Percentiles rank a stretch among this genome's conserved stretches.
phyloP scores from a whole-genome alignment of 2,888 invertebrate genomes.

The Parelbella ahira region DNA sequence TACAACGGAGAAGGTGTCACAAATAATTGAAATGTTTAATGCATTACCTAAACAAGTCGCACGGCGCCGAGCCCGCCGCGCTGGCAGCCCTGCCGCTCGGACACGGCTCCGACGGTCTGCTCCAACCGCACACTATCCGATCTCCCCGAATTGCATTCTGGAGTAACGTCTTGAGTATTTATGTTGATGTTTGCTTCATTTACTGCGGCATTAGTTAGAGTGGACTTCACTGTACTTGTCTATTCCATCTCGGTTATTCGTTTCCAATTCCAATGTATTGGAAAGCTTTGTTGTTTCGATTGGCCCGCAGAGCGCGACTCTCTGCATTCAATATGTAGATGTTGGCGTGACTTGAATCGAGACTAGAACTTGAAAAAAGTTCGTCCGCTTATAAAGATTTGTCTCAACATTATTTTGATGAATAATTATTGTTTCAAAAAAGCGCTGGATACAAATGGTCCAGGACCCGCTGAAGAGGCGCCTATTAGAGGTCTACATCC shows the following conservation, averaged over 20 bases:
- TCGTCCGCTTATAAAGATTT: no score
- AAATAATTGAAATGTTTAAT: no score
- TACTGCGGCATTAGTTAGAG: conserved; percentile 14
- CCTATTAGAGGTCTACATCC: no score
- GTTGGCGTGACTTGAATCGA: no score
- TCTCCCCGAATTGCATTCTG: conserved; percentile 23
- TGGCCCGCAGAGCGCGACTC: background rate
- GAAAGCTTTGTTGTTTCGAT: background rate
- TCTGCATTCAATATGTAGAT: background rate
- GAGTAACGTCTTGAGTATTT: conserved; percentile 25
- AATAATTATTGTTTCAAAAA: no score
- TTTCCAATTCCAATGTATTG: conserved; percentile 2
- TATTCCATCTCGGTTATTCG: conserved; percentile 7
- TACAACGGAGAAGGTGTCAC: no score
- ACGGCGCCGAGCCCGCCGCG: no score
- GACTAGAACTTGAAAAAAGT: no score
- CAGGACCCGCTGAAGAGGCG: no score
- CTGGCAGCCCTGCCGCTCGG: conserved; percentile 8
- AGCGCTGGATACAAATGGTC: no score
- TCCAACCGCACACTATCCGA: conserved; percentile 23
- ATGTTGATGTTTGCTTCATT: conserved; percentile 24
- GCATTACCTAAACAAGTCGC: no score
- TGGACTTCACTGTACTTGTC: conserved; percentile 11
- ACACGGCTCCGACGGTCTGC: conserved; percentile 19
- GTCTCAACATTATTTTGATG: no score